phyloP scores from a whole-genome alignment of 1,140 invertebrate genomes.

The Caligus rogercresseyi region DNA sequence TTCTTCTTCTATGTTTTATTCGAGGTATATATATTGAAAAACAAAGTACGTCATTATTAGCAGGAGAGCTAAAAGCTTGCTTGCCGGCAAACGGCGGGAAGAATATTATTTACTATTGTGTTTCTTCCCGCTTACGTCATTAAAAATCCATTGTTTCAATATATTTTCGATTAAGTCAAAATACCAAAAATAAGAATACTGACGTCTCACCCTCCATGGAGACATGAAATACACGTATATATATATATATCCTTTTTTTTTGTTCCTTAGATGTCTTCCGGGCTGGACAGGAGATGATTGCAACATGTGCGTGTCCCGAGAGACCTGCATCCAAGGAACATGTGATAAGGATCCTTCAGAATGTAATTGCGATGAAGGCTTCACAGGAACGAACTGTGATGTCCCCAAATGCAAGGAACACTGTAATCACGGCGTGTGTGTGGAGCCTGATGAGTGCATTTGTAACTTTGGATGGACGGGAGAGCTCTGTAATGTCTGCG shows the following conservation, averaged over 20 bases:
- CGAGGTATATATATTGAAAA: no score
- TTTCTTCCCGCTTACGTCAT: no score
- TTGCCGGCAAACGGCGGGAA: no score
- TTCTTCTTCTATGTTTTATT: no score
- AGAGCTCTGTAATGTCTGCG: conserved; percentile 42
- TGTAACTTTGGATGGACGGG: conserved; percentile 42
- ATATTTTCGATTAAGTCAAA: no score
- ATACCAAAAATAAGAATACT: no score
- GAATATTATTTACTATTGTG: no score
- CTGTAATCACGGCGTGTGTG: conserved; percentile 24
- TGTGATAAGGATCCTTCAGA: neutral
- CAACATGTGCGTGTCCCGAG: neutral
- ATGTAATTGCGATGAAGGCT: neutral
- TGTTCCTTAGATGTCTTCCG: neutral
- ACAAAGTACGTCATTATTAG: no score
- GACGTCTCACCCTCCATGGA: no score
- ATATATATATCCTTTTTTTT: neutral
- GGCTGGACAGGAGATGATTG: neutral
- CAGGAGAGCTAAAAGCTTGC: no score
- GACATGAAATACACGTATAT: neutral
- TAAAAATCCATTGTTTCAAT: no score
- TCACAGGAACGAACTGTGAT: conserved; percentile 29
- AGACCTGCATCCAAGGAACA: neutral
- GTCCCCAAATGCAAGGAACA: conserved; percentile 23
- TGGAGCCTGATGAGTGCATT: conserved; percentile 22